Evolutionary conservation across 2,113 vertebrate species (phyloP).

Genomic region (Ammodytes marinus): DNA sequence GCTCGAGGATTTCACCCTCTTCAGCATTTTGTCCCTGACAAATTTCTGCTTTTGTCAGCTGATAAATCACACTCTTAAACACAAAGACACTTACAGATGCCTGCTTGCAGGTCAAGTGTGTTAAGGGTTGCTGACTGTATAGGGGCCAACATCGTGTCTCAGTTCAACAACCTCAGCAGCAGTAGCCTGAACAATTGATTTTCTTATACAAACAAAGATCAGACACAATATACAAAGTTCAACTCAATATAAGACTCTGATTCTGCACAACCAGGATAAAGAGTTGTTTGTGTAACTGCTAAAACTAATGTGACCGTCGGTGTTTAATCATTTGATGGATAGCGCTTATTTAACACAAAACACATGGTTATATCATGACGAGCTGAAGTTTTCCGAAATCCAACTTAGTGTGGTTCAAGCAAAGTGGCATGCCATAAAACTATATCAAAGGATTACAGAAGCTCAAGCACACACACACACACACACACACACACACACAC

Average conservation of each 20-base stretch:
- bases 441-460: constrained; percentile 39
- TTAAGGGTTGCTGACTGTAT: constrained; percentile 5
- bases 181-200: constrained; percentile 34
- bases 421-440: constrained; percentile 14
- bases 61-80: constrained; percentile 1
- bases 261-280: constrained; percentile 1
- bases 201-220: constrained; percentile 7
- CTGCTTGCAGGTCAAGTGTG: constrained; percentile 8
- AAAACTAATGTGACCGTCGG: background rate
- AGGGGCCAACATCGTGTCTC: background rate
- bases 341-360: background rate
- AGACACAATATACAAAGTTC: background rate
- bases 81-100: background rate
- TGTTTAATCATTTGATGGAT: background rate
- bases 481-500: constrained; percentile 1
- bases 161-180: constrained; percentile 8
- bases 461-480: constrained; percentile 29
- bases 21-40: background rate
- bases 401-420: constrained; percentile 4
- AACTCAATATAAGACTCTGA: constrained; percentile 4
- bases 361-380: background rate
- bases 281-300: background rate
- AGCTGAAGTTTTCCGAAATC: constrained; percentile 3
- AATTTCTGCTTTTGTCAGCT: constrained; percentile 9
- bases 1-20: background rate